A percentile compares a stretch with the other conserved stretches of the same genome.
Conservation (phyloP, 2,113 vertebrate genomes). For the Xiphias gladius region DNA sequence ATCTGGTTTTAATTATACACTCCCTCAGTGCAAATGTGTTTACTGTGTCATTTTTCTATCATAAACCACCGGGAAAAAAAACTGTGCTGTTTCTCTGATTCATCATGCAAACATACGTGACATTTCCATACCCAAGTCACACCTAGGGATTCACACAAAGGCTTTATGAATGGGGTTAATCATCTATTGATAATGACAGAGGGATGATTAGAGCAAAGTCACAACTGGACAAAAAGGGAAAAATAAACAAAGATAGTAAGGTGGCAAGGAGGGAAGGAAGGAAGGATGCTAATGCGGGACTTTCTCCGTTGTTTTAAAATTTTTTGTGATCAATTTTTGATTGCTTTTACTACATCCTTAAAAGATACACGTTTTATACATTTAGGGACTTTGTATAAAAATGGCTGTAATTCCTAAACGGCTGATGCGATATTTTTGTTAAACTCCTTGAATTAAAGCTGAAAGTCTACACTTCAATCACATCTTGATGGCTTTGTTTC, state of each 20-base stretch:
- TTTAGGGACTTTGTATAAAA: no score
- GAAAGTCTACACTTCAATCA: no score
- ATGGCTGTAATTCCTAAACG: no score
- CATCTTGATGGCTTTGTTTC: no score
- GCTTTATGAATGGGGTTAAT: constrained; percentile 19
- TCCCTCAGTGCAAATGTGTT: background rate
- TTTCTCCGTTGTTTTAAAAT: no score
- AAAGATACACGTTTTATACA: no score
- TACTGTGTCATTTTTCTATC: background rate
- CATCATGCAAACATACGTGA: constrained; percentile 26
- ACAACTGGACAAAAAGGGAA: background rate
- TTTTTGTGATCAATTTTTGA: no score
- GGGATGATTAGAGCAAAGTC: background rate
- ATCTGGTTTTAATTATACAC: background rate
- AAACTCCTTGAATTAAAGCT: no score
- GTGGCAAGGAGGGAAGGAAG: background rate
- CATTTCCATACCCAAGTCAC: constrained; percentile 32
- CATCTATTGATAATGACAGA: background rate
- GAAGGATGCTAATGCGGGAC: background rate
- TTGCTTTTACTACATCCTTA: no score
- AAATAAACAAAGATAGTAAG: background rate
- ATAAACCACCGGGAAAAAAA: background rate
- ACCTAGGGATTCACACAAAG: constrained; percentile 28
- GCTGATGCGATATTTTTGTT: no score
- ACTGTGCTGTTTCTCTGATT: background rate